A percentile compares a stretch with the other conserved stretches of the same genome.
Evolutionary conservation across 2,888 invertebrate species (phyloP).

Genomic region (Tiliacea citrago): DNA sequence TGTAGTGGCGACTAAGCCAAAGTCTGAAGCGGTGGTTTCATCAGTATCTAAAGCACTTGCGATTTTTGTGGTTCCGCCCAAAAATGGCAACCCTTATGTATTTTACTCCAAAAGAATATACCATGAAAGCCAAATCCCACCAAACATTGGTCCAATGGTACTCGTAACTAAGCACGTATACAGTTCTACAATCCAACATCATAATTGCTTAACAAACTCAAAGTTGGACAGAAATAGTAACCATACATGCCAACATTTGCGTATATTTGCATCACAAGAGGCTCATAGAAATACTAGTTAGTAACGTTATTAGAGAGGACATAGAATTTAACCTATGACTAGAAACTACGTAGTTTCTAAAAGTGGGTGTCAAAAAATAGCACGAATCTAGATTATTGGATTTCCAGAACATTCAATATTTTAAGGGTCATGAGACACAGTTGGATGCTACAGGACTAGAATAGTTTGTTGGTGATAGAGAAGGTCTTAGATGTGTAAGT

Average conservation of each 20-base stretch:
- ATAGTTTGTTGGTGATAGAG: not conserved
- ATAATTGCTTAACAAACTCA: conserved; percentile 5
- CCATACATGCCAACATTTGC: conserved; percentile 14
- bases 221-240: conserved; percentile 13
- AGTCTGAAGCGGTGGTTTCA: not conserved
- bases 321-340: not conserved
- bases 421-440: not conserved
- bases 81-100: not conserved
- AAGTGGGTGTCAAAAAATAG: not conserved
- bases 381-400: not conserved
- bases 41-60: not conserved
- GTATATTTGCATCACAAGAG: conserved; percentile 35
- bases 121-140: not conserved
- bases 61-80: not conserved
- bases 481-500: not conserved
- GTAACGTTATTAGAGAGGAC: conserved; percentile 2
- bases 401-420: not conserved
- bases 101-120: not conserved
- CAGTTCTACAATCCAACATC: not conserved
- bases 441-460: too few species aligned
- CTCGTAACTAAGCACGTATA: not conserved
- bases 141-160: not conserved
- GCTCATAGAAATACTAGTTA: conserved; percentile 13
- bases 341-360: not conserved
- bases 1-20: not conserved